These are phyloP conservation scores for Andrena fulva DNA, from an alignment of 2,888 invertebrate species.

Conservation along the genomic window DNA sequence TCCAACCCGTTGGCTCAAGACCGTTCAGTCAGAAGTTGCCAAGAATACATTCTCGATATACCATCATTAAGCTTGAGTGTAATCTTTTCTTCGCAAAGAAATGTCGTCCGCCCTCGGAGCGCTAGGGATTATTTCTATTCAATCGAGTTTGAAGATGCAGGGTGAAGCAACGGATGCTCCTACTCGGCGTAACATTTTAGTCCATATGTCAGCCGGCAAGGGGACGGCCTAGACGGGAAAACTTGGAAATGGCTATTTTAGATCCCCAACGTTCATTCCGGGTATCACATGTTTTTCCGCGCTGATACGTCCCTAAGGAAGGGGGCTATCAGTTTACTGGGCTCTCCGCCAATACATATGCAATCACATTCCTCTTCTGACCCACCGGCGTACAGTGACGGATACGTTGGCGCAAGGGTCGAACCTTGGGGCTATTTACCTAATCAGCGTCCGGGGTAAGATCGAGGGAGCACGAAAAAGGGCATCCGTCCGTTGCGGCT, in stretches of 20 bases:
- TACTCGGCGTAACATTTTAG: background rate
- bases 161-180: background rate
- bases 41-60: too few relatives aligned
- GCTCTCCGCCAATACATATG: conserved; percentile 55
- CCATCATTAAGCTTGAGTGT: background rate
- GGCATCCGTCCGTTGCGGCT: conserved; percentile 56
- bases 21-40: too few relatives aligned
- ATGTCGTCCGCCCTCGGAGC: background rate
- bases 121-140: background rate
- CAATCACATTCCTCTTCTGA: conserved; percentile 50
- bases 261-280: conserved; percentile 24
- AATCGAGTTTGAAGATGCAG: background rate
- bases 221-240: conserved; percentile 7
- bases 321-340: conserved; percentile 55
- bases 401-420: conserved; percentile 57
- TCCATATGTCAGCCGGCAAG: conserved; percentile 23
- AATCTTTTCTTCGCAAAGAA: background rate
- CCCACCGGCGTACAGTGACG: conserved; percentile 60
- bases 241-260: conserved; percentile 34
- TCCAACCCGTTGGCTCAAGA: too few relatives aligned
- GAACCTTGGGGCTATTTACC: conserved; percentile 73
- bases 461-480: conserved; percentile 53
- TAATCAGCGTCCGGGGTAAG: conserved; percentile 72
- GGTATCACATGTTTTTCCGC: conserved; percentile 47
- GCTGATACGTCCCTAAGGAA: conserved; percentile 59